Conservation (phyloP, 2,888 invertebrate species). For the Congeria kusceri region DNA sequence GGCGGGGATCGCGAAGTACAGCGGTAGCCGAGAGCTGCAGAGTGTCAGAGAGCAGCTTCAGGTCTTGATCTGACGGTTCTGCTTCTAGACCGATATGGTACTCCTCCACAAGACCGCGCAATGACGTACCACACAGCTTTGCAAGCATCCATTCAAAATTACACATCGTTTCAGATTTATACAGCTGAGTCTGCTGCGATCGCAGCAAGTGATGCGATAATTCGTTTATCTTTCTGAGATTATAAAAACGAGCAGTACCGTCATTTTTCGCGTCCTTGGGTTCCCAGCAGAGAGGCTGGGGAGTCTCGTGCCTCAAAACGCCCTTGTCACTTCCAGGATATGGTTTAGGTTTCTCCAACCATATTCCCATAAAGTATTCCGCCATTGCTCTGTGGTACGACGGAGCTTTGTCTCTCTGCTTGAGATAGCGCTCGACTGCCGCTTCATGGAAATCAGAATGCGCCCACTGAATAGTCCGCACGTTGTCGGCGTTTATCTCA, state of each 20-base stretch:
- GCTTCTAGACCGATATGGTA: constrained; percentile 87
- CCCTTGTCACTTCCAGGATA: constrained; percentile 74
- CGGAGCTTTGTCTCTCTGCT: constrained; percentile 81
- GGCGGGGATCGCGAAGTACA: constrained; percentile 92
- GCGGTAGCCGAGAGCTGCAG: constrained; percentile 91
- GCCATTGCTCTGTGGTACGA: constrained; percentile 84
- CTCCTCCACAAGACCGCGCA: constrained; percentile 92
- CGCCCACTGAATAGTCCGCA: constrained; percentile 88
- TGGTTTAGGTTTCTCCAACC: constrained; percentile 78
- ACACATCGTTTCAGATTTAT: constrained; percentile 90
- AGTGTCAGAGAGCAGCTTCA: constrained; percentile 89
- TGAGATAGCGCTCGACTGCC: constrained; percentile 88
- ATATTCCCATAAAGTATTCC: constrained; percentile 83
- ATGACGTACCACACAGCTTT: constrained; percentile 92
- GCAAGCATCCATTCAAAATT: constrained; percentile 92
- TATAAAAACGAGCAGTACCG: constrained; percentile 86
- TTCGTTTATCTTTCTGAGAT: constrained; percentile 92
- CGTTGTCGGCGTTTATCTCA: constrained; percentile 73
- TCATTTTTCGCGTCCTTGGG: constrained; percentile 60
- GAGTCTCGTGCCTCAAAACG: constrained; percentile 65
- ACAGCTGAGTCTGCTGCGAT: constrained; percentile 86
- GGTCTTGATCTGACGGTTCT: constrained; percentile 80
- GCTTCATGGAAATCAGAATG: constrained; percentile 88
- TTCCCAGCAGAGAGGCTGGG: constrained; percentile 77
- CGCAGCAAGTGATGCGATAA: constrained; percentile 92